Evolutionary conservation across 2,888 invertebrate genomes (phyloP).

Genomic region (Plagiodera versicolora): DNA sequence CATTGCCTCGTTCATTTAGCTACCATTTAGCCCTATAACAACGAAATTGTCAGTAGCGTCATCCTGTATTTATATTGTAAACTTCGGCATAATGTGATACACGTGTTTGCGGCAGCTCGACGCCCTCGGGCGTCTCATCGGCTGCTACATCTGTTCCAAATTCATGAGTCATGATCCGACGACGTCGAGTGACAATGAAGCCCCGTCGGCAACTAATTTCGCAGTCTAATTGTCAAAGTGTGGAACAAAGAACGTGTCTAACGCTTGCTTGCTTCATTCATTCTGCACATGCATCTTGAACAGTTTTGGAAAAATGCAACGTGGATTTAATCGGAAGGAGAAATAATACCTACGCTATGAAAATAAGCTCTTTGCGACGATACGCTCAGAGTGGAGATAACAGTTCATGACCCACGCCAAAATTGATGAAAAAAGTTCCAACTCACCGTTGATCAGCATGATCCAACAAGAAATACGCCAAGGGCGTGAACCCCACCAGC

Average conservation of each 20-base stretch:
- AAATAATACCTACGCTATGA: too few species aligned
- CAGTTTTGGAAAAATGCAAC: background rate
- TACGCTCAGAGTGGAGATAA: too few species aligned
- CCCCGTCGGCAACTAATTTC: background rate
- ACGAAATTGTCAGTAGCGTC: too few species aligned
- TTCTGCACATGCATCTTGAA: background rate
- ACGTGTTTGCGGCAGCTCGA: background rate
- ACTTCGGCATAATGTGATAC: background rate
- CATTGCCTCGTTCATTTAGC: background rate
- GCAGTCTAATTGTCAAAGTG: background rate
- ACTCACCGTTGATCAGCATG: conserved; percentile 45
- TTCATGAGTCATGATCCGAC: background rate
- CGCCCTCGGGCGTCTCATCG: background rate
- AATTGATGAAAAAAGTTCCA: too few species aligned
- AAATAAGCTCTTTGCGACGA: too few species aligned
- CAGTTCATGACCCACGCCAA: too few species aligned
- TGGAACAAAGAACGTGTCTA: too few species aligned
- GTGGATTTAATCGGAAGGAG: too few species aligned
- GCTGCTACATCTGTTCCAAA: background rate
- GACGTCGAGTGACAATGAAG: background rate
- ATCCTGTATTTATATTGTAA: too few species aligned
- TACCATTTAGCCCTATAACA: too few species aligned
- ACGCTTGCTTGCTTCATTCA: background rate
- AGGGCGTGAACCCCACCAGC: conserved; percentile 60
- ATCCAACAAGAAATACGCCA: conserved; percentile 55